Percentiles rank a stretch among this genome's conserved stretches.
Conservation (phyloP, 2,888 invertebrate species). For the Amphipyra tragopoginis region DNA sequence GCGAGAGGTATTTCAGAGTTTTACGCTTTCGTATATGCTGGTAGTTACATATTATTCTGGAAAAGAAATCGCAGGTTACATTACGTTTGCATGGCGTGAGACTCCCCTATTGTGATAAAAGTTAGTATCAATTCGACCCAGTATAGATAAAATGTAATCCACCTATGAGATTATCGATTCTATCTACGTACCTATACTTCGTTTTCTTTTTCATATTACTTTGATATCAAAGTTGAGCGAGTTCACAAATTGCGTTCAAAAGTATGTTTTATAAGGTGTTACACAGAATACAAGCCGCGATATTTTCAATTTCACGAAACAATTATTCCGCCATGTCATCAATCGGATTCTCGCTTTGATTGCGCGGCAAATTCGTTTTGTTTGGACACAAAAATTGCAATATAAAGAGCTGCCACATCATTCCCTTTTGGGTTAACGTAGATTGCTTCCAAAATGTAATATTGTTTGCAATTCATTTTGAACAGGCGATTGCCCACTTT, state of each 20-base stretch:
- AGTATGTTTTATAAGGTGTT: constrained; percentile 76
- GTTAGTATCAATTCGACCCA: constrained; percentile 42
- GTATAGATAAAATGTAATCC: constrained; percentile 30
- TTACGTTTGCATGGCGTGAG: constrained; percentile 41
- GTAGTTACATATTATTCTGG: constrained; percentile 24
- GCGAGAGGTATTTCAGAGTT: constrained; percentile 38
- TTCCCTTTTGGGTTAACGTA: constrained; percentile 89
- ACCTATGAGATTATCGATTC: constrained; percentile 33
- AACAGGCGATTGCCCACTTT: constrained; percentile 86
- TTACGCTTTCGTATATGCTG: constrained; percentile 10
- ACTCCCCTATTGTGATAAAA: constrained; percentile 26
- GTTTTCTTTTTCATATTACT: constrained; percentile 45
- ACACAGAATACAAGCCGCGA: constrained; percentile 78
- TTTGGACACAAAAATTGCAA: constrained; percentile 90
- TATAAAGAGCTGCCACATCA: constrained; percentile 90
- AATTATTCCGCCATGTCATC: constrained; percentile 90
- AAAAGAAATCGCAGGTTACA: constrained; percentile 18
- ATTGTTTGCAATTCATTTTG: constrained; percentile 89
- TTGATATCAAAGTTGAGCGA: constrained; percentile 47
- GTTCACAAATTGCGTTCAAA: constrained; percentile 57
- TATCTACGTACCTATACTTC: constrained; percentile 6
- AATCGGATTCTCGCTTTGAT: constrained; percentile 90
- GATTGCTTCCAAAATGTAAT: constrained; percentile 89
- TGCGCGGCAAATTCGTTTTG: constrained; percentile 90
- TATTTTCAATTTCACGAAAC: constrained; percentile 90